Conservation (phyloP, 1,140 invertebrate species). For the Drosophila miranda region DNA sequence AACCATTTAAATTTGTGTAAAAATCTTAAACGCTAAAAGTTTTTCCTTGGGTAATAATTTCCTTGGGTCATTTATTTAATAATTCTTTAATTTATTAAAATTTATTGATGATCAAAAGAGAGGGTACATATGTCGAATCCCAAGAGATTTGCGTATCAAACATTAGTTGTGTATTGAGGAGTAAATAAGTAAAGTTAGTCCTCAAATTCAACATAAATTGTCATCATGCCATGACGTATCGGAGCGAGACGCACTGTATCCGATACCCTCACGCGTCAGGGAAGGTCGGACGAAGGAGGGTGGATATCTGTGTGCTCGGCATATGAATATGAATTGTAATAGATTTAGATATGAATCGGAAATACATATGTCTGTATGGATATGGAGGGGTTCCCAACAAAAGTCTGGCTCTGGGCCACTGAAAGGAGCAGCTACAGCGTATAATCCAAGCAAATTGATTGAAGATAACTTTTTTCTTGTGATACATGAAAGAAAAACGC, state of each 20-base stretch:
- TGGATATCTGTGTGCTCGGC: conserved; percentile 37
- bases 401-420: conserved; percentile 21
- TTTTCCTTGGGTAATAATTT: too few species aligned
- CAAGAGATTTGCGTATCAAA: too few species aligned
- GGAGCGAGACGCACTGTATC: conserved; percentile 15
- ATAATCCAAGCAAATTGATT: conserved; percentile 67
- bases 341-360: conserved; percentile 72
- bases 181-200: too few species aligned
- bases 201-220: too few species aligned
- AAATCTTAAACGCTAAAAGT: too few species aligned
- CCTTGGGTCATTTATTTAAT: too few species aligned
- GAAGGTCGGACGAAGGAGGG: conserved; percentile 1
- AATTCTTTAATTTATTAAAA: too few species aligned
- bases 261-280: neutral
- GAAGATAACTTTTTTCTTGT: conserved; percentile 33
- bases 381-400: conserved; percentile 14
- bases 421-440: conserved; percentile 62
- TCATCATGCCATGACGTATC: conserved; percentile 1
- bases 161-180: too few species aligned
- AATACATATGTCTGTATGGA: conserved; percentile 31
- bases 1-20: too few species aligned
- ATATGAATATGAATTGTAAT: conserved; percentile 79
- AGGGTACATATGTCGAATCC: too few species aligned
- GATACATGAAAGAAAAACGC: conserved; percentile 38
- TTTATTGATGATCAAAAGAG: too few species aligned